Evolutionary conservation across 2,113 vertebrate genomes (phyloP), one percentile per base, ranked within the genome.

Genomic region (Stomatorhinus ivindoensis): DNA sequence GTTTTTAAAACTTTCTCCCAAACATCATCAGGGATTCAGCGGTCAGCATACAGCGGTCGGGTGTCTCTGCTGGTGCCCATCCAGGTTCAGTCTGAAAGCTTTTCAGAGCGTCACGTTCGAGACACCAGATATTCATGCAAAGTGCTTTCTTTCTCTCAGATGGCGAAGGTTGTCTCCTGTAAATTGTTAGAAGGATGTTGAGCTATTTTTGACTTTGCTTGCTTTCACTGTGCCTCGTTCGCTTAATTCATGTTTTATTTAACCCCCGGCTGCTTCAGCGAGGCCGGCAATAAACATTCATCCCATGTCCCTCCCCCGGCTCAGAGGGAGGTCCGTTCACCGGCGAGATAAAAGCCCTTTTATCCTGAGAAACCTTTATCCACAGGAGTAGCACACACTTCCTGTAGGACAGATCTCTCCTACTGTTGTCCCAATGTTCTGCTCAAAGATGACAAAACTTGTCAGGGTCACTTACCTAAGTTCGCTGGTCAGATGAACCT

Each of bases 201-300:
- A 31, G 6, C 48, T 86, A 86, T 86, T 86, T 86, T 51, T 31
- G n/a, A 24, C n/a, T 46, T n/a, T 35, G 24, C 84, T 53, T n/a
- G 19, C 21, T 31, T 27, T 86, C n/a, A 11, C 84, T 53, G 24
- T 42, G 27, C 31, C 31, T 87, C 27, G n/a, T 31, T 84, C 19
- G 10, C 35, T 51, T 53, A 87, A 53, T 87, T 87, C 50, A 87
- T 87, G 85, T 87, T 87, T 87, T 87, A 87, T 87, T 87, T 55
- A 87, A 87, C 82, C 82, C 50, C 50, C 11, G 31, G 31, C 47
- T 42, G 50, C 50, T 5, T 51, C 4, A 2, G 24, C 48, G 27
- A 84, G 82, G 82, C 42, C 44, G 3, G n/a, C 50, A 17, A 39
- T 87, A 53, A 87, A 53, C 85, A 87, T 35, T 3, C 10, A 55